These are phyloP conservation scores for Setipinna tenuifilis DNA, from an alignment of 2,797 vertebrate species.

Conservation along the genomic window DNA sequence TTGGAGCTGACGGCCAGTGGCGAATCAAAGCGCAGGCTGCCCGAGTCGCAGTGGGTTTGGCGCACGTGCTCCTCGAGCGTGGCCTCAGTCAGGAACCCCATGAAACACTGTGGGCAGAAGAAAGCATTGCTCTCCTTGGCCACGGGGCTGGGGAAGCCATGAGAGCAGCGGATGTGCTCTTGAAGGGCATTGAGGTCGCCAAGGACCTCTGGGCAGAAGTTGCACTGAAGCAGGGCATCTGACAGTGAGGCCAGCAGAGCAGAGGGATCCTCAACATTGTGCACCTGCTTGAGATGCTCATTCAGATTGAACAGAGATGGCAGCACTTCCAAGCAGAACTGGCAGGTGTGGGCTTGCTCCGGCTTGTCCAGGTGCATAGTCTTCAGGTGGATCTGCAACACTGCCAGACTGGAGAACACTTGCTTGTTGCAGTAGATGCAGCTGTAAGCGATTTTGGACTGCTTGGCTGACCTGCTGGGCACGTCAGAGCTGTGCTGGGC, in stretches of 20 bases:
- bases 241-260: slow-evolving; percentile 86
- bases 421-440: slow-evolving; percentile 98
- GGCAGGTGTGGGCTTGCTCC: slow-evolving; percentile 96
- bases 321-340: slow-evolving; percentile 95
- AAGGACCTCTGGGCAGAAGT: slow-evolving; percentile 96
- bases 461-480: slow-evolving; percentile 86
- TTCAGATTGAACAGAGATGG: slow-evolving; percentile 96
- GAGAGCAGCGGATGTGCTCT: slow-evolving; percentile 96
- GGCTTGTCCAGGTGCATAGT: slow-evolving; percentile 98
- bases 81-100: slow-evolving; percentile 98
- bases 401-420: slow-evolving; percentile 93
- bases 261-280: slow-evolving; percentile 89
- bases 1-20: slow-evolving; percentile 92
- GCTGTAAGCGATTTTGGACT: slow-evolving; percentile 93
- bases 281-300: slow-evolving; percentile 96
- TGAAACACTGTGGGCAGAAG: slow-evolving; percentile 98
- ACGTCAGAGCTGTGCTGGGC: slow-evolving; percentile 87
- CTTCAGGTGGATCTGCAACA: slow-evolving; percentile 96
- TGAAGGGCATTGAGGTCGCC: slow-evolving; percentile 95
- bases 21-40: slow-evolving; percentile 93
- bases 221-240: slow-evolving; percentile 94
- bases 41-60: slow-evolving; percentile 95
- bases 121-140: slow-evolving; percentile 98
- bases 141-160: slow-evolving; percentile 91
- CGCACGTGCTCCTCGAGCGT: slow-evolving; percentile 97